Evolutionary conservation across 92 coral and sea anemone genomes (phyloP), one percentile per base, ranked within the genome.

Genomic region (Phenganax stokvisi): DNA sequence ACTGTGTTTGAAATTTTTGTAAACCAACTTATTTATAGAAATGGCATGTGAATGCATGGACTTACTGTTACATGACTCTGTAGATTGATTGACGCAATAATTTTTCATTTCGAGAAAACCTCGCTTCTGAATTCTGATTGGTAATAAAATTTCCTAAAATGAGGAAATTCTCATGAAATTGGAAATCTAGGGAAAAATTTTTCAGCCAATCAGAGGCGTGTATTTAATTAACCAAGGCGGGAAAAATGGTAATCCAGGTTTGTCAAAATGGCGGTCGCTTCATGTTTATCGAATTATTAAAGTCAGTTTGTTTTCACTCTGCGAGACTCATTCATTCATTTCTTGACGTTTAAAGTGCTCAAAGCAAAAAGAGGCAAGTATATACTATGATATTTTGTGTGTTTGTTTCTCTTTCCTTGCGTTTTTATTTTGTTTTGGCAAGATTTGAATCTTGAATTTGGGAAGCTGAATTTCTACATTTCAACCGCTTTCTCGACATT

Each of bases 171-270:
- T 61, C 9, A 28, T 61, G 8, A 15, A 28, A 13, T 61, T 61
- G 6, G n/a, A 13, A 61, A 7, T 61, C 11, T 17, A 6, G n/a
- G 27, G 6, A 17, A 17, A 7, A 20, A 20, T 20, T 15, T 61
- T 61, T 61, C 67, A 61, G 15, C 67, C 67, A 61, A 61, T 61
- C 67, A 61, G n/a, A 61, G 67, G 67, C 67, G 15, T 13, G 67
- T 0, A 61, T 51, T 7, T 37, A 64, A 20, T 7, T 37, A 5
- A 37, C 47, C 47, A 66, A 12, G 51, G 72, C 72, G 72, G 72
- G 72, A 66, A 66, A 66, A 66, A 27, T 10, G 16, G 25, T 4
- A 28, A 61, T 61, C 67, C 67, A 61, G 15, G 67, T 61, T 61
- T 61, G n/a, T 59, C 67, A 66, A 66, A 29, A 66, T 66, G 72